Evolutionary conservation across 2,113 vertebrate species (phyloP), one percentile per base, ranked within the genome.

Genomic region (Heterocephalus glaber): DNA sequence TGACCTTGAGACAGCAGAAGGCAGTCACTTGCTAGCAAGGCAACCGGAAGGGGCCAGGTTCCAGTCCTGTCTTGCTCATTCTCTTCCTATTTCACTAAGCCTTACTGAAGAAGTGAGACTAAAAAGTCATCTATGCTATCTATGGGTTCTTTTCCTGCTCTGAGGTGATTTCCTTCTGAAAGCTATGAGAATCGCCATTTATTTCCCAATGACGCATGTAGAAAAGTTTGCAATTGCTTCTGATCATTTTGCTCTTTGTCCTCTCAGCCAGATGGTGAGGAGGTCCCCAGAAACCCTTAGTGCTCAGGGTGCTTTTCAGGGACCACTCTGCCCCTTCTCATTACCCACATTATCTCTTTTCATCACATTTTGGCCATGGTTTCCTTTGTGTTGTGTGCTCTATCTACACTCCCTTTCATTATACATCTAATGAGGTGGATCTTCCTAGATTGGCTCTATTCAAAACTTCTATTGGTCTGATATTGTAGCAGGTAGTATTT

Each of bases 391-490:
- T 41, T 41, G 52, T 26, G 3, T 89, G 3, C 6, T 54, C 13
- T 1, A 3, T 8, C 5, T 14, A 13, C 7, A 5, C 0, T 5
- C n/a, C 5, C 10, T 11, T 33, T 11, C 5, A 14, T 30, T 30
- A 11, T 12, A 3, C 30, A 60, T 14, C 38, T 38, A 11, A 7
- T 20, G 24, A 35, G 22, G 10, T 16, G 22, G 11, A 8, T 56
- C n/a, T 76, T 63, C 22, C 58, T 56, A 30, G 3, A 20, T 24
- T 6, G 1, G 5, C n/a, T 30, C 44, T 44, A 5, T 20, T 76
- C n/a, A n/a, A 11, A 35, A 44, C 54, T 52, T 7, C 41, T 16
- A 0, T 61, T 19, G 74, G 3, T 26, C 19, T 10, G 17, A 9
- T 24, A 14, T 38, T 70, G 47, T 47, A 47, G n/a, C 6, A 47